A percentile compares a stretch with the other conserved stretches of the same genome.
phyloP scores from a whole-genome alignment of 64 coral and sea anemone genomes.

The Hydrozoanthus tunicans region DNA sequence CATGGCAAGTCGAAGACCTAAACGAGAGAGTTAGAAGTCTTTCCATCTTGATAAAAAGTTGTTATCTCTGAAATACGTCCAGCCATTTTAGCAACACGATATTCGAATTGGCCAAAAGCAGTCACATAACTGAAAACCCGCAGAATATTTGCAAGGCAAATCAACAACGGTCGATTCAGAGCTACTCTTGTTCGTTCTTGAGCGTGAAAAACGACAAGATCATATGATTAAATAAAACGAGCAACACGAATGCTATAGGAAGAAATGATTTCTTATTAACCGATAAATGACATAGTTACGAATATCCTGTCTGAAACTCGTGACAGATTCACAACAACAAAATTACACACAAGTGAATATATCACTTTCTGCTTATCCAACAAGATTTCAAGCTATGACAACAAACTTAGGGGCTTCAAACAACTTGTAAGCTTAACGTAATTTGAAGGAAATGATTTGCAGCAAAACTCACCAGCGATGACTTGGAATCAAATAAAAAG shows the following conservation, averaged over 20 bases:
- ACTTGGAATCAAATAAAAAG: too few relatives aligned
- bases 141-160: constrained; percentile 47
- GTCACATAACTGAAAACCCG: not conserved
- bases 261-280: not conserved
- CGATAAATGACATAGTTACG: not conserved
- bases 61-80: too few relatives aligned
- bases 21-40: not conserved
- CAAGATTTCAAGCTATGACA: not conserved
- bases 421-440: not conserved
- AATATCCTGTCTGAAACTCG: not conserved
- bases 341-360: constrained; percentile 1
- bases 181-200: not conserved
- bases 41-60: too few relatives aligned
- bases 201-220: not conserved
- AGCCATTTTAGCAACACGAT: too few relatives aligned
- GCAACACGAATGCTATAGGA: not conserved
- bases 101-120: too few relatives aligned
- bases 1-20: not conserved
- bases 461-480: not conserved
- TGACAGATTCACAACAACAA: constrained; percentile 8
- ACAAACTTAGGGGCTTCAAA: not conserved
- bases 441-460: not conserved
- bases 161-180: not conserved
- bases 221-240: constrained; percentile 3
- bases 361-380: not conserved